Evolutionary conservation across 2,888 invertebrate genomes (phyloP).

Genomic region (Norana najaformis): DNA sequence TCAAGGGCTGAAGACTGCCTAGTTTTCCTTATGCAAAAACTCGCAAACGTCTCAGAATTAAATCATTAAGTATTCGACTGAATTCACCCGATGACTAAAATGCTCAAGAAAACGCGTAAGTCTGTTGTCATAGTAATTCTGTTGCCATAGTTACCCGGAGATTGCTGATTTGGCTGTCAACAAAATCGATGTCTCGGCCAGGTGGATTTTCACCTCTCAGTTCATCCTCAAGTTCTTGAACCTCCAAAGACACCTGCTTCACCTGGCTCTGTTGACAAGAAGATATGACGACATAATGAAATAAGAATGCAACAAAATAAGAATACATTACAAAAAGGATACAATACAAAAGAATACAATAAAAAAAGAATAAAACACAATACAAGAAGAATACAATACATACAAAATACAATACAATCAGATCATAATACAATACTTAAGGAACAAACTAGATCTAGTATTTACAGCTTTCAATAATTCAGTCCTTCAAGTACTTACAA

Average conservation of each 20-base stretch:
- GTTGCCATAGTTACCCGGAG: constrained; percentile 62
- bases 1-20: too few relatives aligned
- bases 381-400: neutral
- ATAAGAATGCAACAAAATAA: neutral
- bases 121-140: constrained; percentile 20
- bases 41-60: too few relatives aligned
- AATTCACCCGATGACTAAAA: neutral
- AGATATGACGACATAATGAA: neutral
- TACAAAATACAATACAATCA: neutral
- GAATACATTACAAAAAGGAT: neutral
- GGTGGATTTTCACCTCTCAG: constrained; percentile 83
- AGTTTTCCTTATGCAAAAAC: too few relatives aligned
- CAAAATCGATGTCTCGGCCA: constrained; percentile 82
- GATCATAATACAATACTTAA: too few relatives aligned
- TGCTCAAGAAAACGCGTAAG: neutral
- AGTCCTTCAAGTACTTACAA: too few relatives aligned
- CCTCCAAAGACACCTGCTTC: neutral
- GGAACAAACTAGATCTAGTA: neutral
- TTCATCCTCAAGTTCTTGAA: constrained; percentile 75
- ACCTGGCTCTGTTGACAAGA: constrained; percentile 23
- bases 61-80: neutral
- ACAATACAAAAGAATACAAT: neutral
- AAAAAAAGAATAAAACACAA: neutral
- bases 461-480: too few relatives aligned
- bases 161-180: constrained; percentile 82